Conservation (phyloP, 2,888 invertebrate species). For the Colletes collaris region DNA sequence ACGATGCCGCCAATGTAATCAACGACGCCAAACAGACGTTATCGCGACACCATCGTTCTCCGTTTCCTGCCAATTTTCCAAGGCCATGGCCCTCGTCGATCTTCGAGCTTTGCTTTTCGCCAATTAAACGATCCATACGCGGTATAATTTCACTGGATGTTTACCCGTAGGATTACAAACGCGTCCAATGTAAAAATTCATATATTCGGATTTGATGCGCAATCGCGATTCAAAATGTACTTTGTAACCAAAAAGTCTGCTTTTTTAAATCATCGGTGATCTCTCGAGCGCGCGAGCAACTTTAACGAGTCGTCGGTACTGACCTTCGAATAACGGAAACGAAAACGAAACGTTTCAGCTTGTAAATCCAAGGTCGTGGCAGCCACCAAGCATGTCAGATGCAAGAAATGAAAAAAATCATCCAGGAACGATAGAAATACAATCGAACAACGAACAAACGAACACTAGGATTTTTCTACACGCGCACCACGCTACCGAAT, state of each 20-base stretch:
- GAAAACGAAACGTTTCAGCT: background rate
- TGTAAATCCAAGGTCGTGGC: conserved; percentile 4
- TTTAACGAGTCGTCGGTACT: conserved; percentile 4
- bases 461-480: background rate
- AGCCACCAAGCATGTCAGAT: background rate
- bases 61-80: conserved; percentile 6
- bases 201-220: too few species aligned
- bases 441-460: too few species aligned
- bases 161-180: too few species aligned
- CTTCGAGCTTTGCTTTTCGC: too few species aligned
- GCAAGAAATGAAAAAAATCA: background rate
- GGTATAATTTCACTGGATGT: too few species aligned
- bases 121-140: too few species aligned
- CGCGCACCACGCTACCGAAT: background rate
- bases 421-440: too few species aligned
- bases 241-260: too few species aligned
- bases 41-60: conserved; percentile 12
- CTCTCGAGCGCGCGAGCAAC: too few species aligned
- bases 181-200: too few species aligned
- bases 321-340: conserved; percentile 14
- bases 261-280: too few species aligned
- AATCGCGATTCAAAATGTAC: too few species aligned
- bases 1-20: conserved; percentile 12
- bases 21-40: conserved; percentile 18
- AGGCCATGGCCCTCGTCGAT: conserved; percentile 6